These are phyloP conservation scores for Hylyphantes graminicola DNA, from an alignment of 1,140 invertebrate species.

Conservation along the genomic window DNA sequence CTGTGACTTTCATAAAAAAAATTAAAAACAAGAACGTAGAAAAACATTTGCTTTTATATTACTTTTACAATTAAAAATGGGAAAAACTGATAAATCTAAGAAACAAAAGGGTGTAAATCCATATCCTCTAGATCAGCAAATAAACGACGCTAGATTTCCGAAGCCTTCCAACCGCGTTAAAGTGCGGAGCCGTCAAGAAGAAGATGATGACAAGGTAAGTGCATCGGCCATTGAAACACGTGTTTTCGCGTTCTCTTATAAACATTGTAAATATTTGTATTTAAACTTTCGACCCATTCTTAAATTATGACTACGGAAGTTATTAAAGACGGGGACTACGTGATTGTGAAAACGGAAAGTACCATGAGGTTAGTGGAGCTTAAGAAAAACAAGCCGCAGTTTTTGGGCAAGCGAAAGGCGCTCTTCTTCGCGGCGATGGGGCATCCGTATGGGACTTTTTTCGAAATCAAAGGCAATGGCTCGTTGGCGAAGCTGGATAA, in stretches of 20 bases:
- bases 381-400: constrained; percentile 64
- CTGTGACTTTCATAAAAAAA: too few species aligned
- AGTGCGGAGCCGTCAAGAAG: constrained; percentile 34
- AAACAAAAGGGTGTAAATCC: constrained; percentile 20
- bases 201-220: constrained; percentile 60
- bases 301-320: not conserved
- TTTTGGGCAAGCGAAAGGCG: constrained; percentile 70
- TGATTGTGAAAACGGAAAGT: constrained; percentile 64
- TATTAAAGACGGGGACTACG: constrained; percentile 64
- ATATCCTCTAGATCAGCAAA: constrained; percentile 59
- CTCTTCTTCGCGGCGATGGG: constrained; percentile 78
- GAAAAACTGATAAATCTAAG: constrained; percentile 55
- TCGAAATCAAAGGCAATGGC: constrained; percentile 77
- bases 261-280: not conserved
- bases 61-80: constrained; percentile 40
- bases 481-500: constrained; percentile 67
- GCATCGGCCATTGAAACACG: constrained; percentile 46
- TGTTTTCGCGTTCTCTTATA: not conserved
- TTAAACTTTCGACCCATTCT: not conserved
- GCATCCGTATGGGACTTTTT: constrained; percentile 80
- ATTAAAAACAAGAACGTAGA: too few species aligned
- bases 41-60: constrained; percentile 9
- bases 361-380: constrained; percentile 64
- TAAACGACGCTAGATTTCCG: constrained; percentile 37
- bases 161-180: constrained; percentile 45